A percentile compares a stretch with the other conserved stretches of the same genome.
Evolutionary conservation across 2,888 invertebrate species (phyloP).

Genomic region (Empis stercorea): DNA sequence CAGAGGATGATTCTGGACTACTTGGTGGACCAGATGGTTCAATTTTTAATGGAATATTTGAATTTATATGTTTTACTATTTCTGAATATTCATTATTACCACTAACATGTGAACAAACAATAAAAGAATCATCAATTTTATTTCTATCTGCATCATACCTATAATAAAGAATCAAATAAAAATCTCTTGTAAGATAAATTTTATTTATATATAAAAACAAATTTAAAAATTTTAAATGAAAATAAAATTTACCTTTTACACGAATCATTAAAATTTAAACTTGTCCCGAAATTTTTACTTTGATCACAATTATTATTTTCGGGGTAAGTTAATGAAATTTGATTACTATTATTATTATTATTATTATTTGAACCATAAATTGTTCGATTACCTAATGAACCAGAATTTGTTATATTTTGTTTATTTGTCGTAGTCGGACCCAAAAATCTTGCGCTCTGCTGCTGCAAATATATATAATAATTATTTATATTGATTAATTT

Average conservation of each 20-base stretch:
- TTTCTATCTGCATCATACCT: slow-evolving; percentile 23
- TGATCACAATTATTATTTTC: slow-evolving; percentile 34
- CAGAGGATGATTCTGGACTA: slow-evolving; percentile 35
- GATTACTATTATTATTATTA: too few species aligned
- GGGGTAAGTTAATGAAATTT: slow-evolving; percentile 35
- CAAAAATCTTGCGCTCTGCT: slow-evolving; percentile 40
- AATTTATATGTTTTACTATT: slow-evolving; percentile 29
- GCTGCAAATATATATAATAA: slow-evolving; percentile 23
- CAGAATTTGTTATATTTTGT: slow-evolving; percentile 36
- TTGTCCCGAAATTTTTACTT: slow-evolving; percentile 31
- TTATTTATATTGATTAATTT: neutral
- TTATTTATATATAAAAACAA: neutral
- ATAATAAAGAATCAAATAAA: neutral
- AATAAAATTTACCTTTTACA: slow-evolving; percentile 28
- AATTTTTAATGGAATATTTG: slow-evolving; percentile 33
- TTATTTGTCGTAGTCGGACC: slow-evolving; percentile 37
- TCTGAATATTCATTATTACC: slow-evolving; percentile 30
- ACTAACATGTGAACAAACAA: slow-evolving; percentile 31
- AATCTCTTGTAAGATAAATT: too few species aligned
- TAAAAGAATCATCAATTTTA: slow-evolving; percentile 31
- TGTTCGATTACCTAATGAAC: slow-evolving; percentile 28
- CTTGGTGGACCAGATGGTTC: slow-evolving; percentile 35
- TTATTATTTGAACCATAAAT: slow-evolving; percentile 25
- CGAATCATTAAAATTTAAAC: slow-evolving; percentile 29
- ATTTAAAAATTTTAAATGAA: neutral